Base-by-base conservation (phyloP, 2,888 invertebrate species). In the Pandemis cinnamomeana region DNA sequence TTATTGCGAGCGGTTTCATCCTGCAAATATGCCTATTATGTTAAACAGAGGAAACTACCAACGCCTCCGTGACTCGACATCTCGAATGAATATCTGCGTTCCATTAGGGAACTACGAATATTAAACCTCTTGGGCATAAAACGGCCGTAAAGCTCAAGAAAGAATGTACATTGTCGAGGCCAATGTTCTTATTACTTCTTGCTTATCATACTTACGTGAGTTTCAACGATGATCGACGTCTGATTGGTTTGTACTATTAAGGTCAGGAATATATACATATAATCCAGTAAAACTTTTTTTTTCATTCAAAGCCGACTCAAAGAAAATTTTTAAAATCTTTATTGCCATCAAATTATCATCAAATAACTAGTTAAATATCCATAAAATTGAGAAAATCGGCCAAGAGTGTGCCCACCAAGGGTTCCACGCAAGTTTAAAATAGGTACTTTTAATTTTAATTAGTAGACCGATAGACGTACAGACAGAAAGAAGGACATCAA, bases 71-170 rank as follows among this genome's bases (percentile, higher is more conserved):
- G 69, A 71, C 69, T 74, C 76, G 58, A 71, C 75, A 68, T 72
- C 72, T 75, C 72, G 68, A 71, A 81, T 81, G 78, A 81, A 82
- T 82, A 81, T 77, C 76, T 78, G 79, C 74, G 79, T 72, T 71
- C 79, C 80, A 77, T 80, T 80, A 80, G 78, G 79, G 80, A 76
- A 79, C 80, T 75, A 72, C 79, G 77, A 77, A 80, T 78, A 86
- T 84, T 84, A 86, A 83, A 79, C 78, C 79, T 78, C 80, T 82
- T 75, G 69, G 75, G 75, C 75, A 80, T 81, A 81, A 81, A 81
- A 79, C 77, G 78, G 73, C 82, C 80, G 82, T 82, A 80, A 73
- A 80, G 80, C 77, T 78, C 80, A 78, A 79, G 76, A 71, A 78
- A 76, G 78, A 79, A 67, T 76, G 71, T 74, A 69, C 66, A 74